Evolutionary conservation across 2,113 vertebrate species (phyloP), one percentile per base, ranked within the genome.

Genomic region (Andinoacara biseriatus): DNA sequence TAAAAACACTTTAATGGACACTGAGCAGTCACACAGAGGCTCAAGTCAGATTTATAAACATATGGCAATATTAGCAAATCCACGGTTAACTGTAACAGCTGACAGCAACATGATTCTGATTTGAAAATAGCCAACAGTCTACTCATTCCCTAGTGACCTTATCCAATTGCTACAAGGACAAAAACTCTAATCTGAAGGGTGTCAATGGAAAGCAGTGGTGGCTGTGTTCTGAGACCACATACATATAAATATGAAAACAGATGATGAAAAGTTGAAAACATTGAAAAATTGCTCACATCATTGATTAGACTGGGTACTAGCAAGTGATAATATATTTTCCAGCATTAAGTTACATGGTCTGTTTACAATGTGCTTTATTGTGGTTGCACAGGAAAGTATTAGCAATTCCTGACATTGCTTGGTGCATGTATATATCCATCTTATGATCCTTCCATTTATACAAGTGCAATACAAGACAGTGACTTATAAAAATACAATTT

Each of bases 81-180:
- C 5, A 77, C 67, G 29, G 74, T 74, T 78, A 69, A 86, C 29
- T 10, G 14, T 59, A 72, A 72, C 49, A 58, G 29, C n/a, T 80
- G 78, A 80, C 43, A 76, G 60, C 46, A 46, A 20, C 80, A 72
- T 82, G 17, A 79, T 77, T 86, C 78, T 79, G 40, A 74, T 58
- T 35, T 60, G 20, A 59, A 57, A 54, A 75, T 69, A 43, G 46
- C 7, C 38, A 46, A 54, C 40, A 14, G 74, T 26, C 54, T 76
- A 56, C 82, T 83, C 20, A 62, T 72, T 43, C 80, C 46, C 35
- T 43, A 2, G 4, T 79, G 62, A 82, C 58, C 54, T 80, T 7
- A 63, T 81, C 40, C 74, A 63, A 85, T 52, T 49, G n/a, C 67
- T 78, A 72, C 24, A 87, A 76, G 38, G 46, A 17, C 78, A 7